Evolutionary conservation across 2,797 vertebrate species (phyloP), one percentile per base, ranked within the genome.

Genomic region (Molossus alvarezi): DNA sequence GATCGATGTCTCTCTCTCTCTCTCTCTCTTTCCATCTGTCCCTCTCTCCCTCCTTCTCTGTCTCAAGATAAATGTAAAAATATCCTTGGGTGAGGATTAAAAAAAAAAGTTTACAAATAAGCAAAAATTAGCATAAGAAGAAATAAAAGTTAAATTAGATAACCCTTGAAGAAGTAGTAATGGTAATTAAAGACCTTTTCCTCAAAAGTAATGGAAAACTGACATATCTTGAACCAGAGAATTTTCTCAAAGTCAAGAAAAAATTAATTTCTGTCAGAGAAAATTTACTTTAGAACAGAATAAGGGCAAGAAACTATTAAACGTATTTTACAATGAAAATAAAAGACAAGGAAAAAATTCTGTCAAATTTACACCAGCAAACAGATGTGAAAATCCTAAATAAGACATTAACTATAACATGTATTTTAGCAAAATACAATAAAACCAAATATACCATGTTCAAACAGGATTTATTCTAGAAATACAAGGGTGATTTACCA

Each of bases 391-490:
- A 82, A 92, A 77, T 51, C 14, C 14, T 73, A 93, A 92, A 67
- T 79, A 72, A 91, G n/a, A 41, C 11, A 76, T 55, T 81, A 86
- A 93, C 75, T 58, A 17, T 9, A 76, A 94, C 15, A 29, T 71
- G 3, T 58, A 84, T 80, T 93, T 85, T 92, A 82, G 27, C 13
- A 95, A 87, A 92, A 90, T 17, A 94, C 29, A 90, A 29, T 25
- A 92, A 67, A 83, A 69, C 37, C 73, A 90, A 88, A 82, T 65
- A 72, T 27, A 62, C 41, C 18, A 53, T 55, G 0, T 76, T 91
- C 17, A 92, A 96, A 92, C 6, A 94, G 9, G 33, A 92, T 79
- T 94, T 90, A 90, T 69, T 95, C 7, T 85, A 88, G 48, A 71
- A 94, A 86, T 64, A 6, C 51, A 88, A 60, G 13, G 1, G 10